These are phyloP conservation scores for Capitulum mitella DNA, from an alignment of 2,888 invertebrate genomes.

Conservation along the genomic window DNA sequence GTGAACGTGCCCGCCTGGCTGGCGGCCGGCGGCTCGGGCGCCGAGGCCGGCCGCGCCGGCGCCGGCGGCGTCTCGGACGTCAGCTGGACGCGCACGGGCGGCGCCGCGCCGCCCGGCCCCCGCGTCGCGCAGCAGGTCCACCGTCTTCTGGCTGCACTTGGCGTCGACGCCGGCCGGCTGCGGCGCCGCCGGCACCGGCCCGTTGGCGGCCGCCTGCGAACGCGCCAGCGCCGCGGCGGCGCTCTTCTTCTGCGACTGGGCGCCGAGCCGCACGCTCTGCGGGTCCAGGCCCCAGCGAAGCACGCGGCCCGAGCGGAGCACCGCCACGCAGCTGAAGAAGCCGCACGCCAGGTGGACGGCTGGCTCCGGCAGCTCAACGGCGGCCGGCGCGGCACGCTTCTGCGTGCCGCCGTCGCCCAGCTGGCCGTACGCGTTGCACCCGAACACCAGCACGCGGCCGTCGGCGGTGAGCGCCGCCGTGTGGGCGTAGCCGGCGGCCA, in stretches of 20 bases:
- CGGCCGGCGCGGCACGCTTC: conserved; percentile 48
- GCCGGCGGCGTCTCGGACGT: background rate
- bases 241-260: conserved; percentile 55
- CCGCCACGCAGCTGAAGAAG: conserved; percentile 36
- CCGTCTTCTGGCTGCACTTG: conserved; percentile 4
- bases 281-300: conserved; percentile 71
- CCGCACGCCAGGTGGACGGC: conserved; percentile 39
- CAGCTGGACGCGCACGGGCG: background rate
- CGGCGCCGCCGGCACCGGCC: background rate
- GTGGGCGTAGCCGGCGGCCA: conserved; percentile 84
- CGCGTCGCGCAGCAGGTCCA: background rate
- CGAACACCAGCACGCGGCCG: conserved; percentile 56
- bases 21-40: background rate
- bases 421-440: conserved; percentile 67
- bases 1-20: background rate
- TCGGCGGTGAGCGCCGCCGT: conserved; percentile 62
- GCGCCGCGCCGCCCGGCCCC: background rate
- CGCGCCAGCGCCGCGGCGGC: background rate
- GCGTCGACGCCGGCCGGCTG: background rate
- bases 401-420: conserved; percentile 49
- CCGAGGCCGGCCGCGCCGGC: background rate
- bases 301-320: conserved; percentile 57
- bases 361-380: conserved; percentile 51
- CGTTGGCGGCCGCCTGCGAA: background rate
- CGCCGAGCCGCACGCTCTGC: conserved; percentile 59